These are phyloP conservation scores for Microcaecilia unicolor DNA, from an alignment of 2,797 vertebrate genomes.

Conservation along the genomic window DNA sequence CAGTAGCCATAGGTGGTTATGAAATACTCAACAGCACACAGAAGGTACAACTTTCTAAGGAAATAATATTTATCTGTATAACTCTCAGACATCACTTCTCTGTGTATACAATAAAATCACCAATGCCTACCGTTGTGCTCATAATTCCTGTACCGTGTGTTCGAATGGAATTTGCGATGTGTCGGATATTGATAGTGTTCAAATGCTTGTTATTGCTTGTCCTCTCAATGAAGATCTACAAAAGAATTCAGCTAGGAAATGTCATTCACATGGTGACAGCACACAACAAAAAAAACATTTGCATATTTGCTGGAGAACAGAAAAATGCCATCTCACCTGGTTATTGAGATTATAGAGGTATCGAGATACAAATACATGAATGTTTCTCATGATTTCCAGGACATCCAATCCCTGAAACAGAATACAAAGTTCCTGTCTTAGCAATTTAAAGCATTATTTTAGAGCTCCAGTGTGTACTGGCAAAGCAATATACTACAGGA, in stretches of 20 bases:
- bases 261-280: neutral
- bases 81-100: no score
- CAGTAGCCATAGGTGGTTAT: no score
- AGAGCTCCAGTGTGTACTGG: no score
- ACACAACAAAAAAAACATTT: neutral
- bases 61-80: no score
- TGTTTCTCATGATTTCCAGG: constrained; percentile 98
- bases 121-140: constrained; percentile 89
- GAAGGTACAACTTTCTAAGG: no score
- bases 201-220: constrained; percentile 98
- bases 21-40: no score
- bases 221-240: constrained; percentile 92
- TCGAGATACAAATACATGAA: constrained; percentile 95
- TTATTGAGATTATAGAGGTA: constrained; percentile 98
- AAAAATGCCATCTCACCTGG: constrained; percentile 63
- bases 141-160: constrained; percentile 97
- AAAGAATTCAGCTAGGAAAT: constrained; percentile 8
- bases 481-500: no score
- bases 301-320: neutral
- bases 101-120: neutral
- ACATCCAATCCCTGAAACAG: constrained; percentile 85
- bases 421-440: neutral
- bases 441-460: no score
- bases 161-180: constrained; percentile 95
- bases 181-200: constrained; percentile 97